phyloP scores from a whole-genome alignment of 2,113 vertebrate species.

The Heptranchias perlo region DNA sequence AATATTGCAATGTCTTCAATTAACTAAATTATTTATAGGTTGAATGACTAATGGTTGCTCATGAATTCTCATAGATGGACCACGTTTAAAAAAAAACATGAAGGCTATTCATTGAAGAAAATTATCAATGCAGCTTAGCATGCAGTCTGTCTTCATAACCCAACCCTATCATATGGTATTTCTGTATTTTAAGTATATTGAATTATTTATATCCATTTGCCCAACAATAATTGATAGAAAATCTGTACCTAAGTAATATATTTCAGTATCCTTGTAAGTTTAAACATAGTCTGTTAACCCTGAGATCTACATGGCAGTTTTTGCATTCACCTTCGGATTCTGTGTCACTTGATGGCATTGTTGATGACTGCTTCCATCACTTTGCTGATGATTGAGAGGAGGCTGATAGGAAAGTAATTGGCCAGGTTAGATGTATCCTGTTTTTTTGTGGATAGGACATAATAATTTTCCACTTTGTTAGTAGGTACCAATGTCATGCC shows the following conservation, averaged over 20 bases:
- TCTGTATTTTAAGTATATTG: not conserved
- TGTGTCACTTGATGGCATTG: not conserved
- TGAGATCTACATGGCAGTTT: not conserved
- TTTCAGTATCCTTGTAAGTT: not conserved
- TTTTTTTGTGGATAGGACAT: no score
- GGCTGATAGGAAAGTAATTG: not conserved
- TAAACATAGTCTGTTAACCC: not conserved
- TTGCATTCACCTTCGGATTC: not conserved
- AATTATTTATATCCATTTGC: conserved; percentile 13
- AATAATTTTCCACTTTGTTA: no score
- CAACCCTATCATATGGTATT: not conserved
- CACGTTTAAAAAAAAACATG: not conserved
- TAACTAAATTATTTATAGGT: no score
- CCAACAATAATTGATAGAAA: not conserved
- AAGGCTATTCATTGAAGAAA: not conserved
- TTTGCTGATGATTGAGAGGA: not conserved
- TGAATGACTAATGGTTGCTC: not conserved
- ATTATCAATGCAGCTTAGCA: not conserved
- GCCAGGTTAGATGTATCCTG: no score
- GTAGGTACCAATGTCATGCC: no score
- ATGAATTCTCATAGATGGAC: not conserved
- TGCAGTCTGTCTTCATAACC: not conserved
- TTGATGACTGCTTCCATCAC: not conserved
- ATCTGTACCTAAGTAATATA: not conserved
- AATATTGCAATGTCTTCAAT: not conserved